A percentile compares a stretch with the other conserved stretches of the same genome.
phyloP scores from a whole-genome alignment of 2,797 vertebrate genomes.

The Phrynocephalus guinanensis region DNA sequence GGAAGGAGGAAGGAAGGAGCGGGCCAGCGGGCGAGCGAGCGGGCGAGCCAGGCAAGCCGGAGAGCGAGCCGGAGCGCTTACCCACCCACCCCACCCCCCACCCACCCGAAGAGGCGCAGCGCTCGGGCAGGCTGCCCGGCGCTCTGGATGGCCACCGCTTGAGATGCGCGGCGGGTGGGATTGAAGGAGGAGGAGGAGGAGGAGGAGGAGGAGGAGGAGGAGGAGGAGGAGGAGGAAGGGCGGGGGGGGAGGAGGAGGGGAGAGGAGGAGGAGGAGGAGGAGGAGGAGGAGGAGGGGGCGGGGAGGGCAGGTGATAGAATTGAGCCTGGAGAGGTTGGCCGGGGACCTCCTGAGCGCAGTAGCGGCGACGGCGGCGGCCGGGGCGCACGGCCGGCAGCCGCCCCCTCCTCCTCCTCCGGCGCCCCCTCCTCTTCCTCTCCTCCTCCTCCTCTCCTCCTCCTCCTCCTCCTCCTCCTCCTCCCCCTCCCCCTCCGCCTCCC shows the following conservation, averaged over 20 bases:
- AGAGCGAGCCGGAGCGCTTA: neutral
- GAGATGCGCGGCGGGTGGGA: neutral
- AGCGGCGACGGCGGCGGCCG: slow-evolving; percentile 28
- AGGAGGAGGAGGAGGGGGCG: neutral
- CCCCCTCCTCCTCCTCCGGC: slow-evolving; percentile 54
- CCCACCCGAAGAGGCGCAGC: too few species aligned
- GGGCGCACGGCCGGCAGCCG: slow-evolving; percentile 84
- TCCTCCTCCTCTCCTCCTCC: too few species aligned
- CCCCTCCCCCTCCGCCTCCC: neutral
- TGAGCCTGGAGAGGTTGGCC: slow-evolving; percentile 87
- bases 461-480: too few species aligned
- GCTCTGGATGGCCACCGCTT: neutral
- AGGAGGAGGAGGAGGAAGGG: slow-evolving; percentile 1
- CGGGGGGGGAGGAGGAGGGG: neutral
- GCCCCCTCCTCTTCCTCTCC: neutral
- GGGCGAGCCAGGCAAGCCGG: slow-evolving; percentile 27
- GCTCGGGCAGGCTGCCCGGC: neutral
- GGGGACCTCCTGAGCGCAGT: slow-evolving; percentile 88
- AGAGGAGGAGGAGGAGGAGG: neutral
- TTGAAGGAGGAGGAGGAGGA: neutral
- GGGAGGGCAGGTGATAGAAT: slow-evolving; percentile 86
- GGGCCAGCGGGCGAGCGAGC: slow-evolving; percentile 4
- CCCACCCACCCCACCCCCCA: too few species aligned
- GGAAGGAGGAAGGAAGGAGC: neutral
- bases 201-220: neutral